Evolutionary conservation across 2,888 invertebrate genomes (phyloP).

Genomic region (Cheilosia grossa): DNA sequence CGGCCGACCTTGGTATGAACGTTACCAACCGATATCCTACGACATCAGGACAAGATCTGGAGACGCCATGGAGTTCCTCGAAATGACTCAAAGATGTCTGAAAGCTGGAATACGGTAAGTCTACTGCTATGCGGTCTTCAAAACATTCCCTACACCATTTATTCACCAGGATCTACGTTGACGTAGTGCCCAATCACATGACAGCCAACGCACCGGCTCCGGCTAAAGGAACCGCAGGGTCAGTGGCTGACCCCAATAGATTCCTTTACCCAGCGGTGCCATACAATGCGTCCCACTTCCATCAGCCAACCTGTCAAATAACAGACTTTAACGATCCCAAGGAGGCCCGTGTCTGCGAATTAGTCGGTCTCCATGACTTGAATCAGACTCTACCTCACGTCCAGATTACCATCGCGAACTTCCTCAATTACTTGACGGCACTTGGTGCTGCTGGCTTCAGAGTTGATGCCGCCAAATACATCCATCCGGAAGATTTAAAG

Average conservation of each 20-base stretch:
- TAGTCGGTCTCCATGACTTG: slow-evolving; percentile 84
- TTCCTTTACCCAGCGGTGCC: slow-evolving; percentile 85
- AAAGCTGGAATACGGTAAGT: slow-evolving; percentile 85
- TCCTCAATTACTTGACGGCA: slow-evolving; percentile 84
- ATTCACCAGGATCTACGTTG: slow-evolving; percentile 86
- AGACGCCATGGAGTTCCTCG: slow-evolving; percentile 86
- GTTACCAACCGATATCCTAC: slow-evolving; percentile 93
- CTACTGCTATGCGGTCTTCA: background rate
- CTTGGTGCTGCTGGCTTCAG: slow-evolving; percentile 86
- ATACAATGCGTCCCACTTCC: slow-evolving; percentile 85
- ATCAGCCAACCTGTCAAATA: slow-evolving; percentile 83
- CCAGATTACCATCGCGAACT: slow-evolving; percentile 83
- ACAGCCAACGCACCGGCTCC: slow-evolving; percentile 67
- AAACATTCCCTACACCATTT: background rate
- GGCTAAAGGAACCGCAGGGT: slow-evolving; percentile 76
- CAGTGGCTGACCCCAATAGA: slow-evolving; percentile 83
- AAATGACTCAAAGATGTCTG: slow-evolving; percentile 91
- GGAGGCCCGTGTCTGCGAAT: slow-evolving; percentile 83
- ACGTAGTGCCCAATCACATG: slow-evolving; percentile 91
- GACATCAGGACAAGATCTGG: slow-evolving; percentile 89
- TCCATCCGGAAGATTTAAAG: slow-evolving; percentile 85
- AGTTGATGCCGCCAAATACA: slow-evolving; percentile 85
- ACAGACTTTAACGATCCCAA: slow-evolving; percentile 84
- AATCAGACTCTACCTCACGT: slow-evolving; percentile 84
- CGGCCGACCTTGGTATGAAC: slow-evolving; percentile 91